Evolutionary conservation across 2,797 vertebrate genomes (phyloP).

Genomic region (Hippoglossus hippoglossus): DNA sequence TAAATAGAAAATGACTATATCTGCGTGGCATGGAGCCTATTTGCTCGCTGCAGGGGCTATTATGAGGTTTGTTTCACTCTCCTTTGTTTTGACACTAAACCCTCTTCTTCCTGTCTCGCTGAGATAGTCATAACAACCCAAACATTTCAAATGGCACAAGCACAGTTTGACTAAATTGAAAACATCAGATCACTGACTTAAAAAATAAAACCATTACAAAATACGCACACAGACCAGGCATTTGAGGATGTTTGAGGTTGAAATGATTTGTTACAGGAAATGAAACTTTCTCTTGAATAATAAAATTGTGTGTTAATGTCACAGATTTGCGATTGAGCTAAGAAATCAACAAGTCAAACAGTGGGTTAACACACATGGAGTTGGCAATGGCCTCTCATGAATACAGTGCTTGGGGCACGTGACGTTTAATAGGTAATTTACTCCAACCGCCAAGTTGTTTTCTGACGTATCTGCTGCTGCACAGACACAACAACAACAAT

Average conservation of each 20-base stretch:
- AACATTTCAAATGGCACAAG: conserved; percentile 24
- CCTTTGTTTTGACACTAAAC: conserved; percentile 39
- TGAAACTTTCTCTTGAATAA: too few relatives aligned
- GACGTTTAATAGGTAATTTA: background rate
- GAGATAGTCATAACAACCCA: conserved; percentile 31
- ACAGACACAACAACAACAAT: background rate
- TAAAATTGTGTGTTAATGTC: too few relatives aligned
- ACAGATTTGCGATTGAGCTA: too few relatives aligned
- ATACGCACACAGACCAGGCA: conserved; percentile 6
- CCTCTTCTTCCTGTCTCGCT: conserved; percentile 20
- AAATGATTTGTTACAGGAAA: background rate
- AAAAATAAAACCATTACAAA: background rate
- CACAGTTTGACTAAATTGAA: conserved; percentile 19
- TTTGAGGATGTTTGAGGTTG: too few relatives aligned
- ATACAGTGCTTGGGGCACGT: background rate
- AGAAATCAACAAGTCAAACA: too few relatives aligned
- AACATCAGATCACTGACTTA: background rate
- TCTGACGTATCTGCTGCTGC: background rate
- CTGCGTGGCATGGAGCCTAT: conserved; percentile 7
- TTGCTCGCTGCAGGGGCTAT: conserved; percentile 17
- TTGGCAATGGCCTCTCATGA: background rate
- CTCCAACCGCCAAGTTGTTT: background rate
- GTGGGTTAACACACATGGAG: too few relatives aligned
- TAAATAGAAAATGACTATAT: conserved; percentile 18
- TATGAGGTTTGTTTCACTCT: conserved; percentile 28